These are phyloP conservation scores for Chaunax sp. DNA, from an alignment of 2,797 vertebrate genomes.

Conservation along the genomic window DNA sequence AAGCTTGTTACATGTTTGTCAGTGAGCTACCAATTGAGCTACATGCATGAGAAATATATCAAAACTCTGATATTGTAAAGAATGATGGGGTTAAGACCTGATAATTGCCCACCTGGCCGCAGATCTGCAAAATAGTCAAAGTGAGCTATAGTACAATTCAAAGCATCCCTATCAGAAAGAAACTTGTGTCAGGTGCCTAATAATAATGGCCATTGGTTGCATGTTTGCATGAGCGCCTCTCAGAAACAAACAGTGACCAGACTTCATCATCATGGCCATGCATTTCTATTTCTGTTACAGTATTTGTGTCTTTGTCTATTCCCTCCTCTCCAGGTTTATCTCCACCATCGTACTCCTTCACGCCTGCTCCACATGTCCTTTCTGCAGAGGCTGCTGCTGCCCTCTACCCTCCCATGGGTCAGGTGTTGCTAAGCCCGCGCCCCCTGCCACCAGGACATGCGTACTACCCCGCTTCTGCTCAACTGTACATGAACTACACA, in stretches of 20 bases:
- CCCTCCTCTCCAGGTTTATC: conserved; percentile 86
- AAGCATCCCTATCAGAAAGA: background rate
- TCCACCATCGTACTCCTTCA: conserved; percentile 91
- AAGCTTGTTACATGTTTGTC: background rate
- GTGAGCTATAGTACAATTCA: background rate
- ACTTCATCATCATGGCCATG: conserved; percentile 10
- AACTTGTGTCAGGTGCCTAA: conserved; percentile 18
- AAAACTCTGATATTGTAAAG: background rate
- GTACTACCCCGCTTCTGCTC: conserved; percentile 91
- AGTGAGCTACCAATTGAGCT: background rate
- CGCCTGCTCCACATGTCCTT: conserved; percentile 87
- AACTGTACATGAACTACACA: conserved; percentile 96
- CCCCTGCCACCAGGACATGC: conserved; percentile 84
- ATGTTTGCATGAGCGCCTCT: conserved; percentile 71
- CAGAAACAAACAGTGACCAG: conserved; percentile 67
- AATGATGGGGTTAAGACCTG: background rate
- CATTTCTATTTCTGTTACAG: conserved; percentile 8
- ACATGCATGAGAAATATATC: background rate
- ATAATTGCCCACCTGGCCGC: background rate
- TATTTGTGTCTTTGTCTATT: conserved; percentile 29
- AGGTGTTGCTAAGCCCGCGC: conserved; percentile 89
- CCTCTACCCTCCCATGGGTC: conserved; percentile 89
- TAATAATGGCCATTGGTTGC: conserved; percentile 69
- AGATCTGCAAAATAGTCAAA: background rate
- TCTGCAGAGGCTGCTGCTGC: conserved; percentile 86